phyloP scores from a whole-genome alignment of 2,888 invertebrate species.

The Minunthozetes semirufus region DNA sequence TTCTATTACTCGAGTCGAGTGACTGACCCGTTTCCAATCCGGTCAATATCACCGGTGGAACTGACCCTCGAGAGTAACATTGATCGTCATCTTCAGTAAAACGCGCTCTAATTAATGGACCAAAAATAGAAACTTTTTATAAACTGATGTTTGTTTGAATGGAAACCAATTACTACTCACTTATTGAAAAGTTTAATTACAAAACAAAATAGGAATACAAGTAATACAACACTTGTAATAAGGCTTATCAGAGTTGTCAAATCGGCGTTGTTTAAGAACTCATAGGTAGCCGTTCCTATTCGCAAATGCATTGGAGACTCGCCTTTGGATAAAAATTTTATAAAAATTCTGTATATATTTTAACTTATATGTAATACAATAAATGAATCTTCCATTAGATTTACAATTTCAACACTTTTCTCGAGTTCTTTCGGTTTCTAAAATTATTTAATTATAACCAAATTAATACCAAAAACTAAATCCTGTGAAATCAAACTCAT shows the following conservation, averaged over 20 bases:
- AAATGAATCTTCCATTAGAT: no score
- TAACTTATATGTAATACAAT: no score
- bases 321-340: neutral
- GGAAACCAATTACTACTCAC: constrained; percentile 37
- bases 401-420: no score
- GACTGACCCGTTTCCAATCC: constrained; percentile 24
- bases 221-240: constrained; percentile 73
- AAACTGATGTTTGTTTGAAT: neutral
- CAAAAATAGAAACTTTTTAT: neutral
- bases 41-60: constrained; percentile 41
- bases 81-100: constrained; percentile 9
- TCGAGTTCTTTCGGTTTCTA: no score
- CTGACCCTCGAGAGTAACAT: constrained; percentile 37
- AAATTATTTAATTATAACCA: no score
- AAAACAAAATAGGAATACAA: constrained; percentile 79
- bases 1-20: constrained; percentile 36
- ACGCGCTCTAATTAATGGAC: neutral
- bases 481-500: no score
- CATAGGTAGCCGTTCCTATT: constrained; percentile 32
- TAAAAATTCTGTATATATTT: no score
- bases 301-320: constrained; percentile 34
- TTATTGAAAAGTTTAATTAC: constrained; percentile 75
- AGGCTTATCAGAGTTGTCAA: constrained; percentile 78
- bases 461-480: no score
- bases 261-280: constrained; percentile 51